Evolutionary conservation across 1,140 invertebrate species (phyloP), one percentile per base, ranked within the genome.

Genomic region (Geopemphigus sp.): DNA sequence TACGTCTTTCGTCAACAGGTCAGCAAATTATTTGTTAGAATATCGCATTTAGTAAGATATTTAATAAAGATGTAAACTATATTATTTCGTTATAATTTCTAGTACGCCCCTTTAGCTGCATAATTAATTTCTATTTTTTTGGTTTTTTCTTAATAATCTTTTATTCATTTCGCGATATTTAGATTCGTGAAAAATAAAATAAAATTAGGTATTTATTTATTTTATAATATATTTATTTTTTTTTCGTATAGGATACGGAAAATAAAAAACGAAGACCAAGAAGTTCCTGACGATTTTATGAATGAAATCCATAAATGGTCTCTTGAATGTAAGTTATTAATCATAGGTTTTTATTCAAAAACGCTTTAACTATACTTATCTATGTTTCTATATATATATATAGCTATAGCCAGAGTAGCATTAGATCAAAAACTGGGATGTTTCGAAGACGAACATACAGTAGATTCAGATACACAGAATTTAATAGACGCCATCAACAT

Each of bases 221-320:
- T 45, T 14, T 45, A 45, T 66, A 8, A 66, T 66, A 24, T 14
- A 14, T 45, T 15, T 47, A 47, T 14, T 63, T 26, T 24, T 61
- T 70, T 76, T 29, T 82, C 82, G 88, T 89, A 68, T 85, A 93
- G 92, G 84, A 91, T 94, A 83, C 88, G 90, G 81, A 85, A 86
- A 81, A 90, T 92, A 84, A 86, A 90, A 80, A 87, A 93, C 84
- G 84, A 88, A 64, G 88, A 90, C 66, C 85, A 88, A 53, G 91
- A 94, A 83, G 86, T 93, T 81, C 92, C 92, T 19, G 88, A 88
- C 22, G 88, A 94, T 84, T 94, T 94, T 87, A 87, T 94, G 61
- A 92, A 90, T 81, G 92, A 94, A 87, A 89, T 95, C 56, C 93
- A 95, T 84, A 94, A 94, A 88, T 94, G 93, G 92, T 92, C 94